A percentile compares a stretch with the other conserved stretches of the same genome.
Evolutionary conservation across 2,797 vertebrate genomes (phyloP).

Genomic region (Peromyscus nudipes): DNA sequence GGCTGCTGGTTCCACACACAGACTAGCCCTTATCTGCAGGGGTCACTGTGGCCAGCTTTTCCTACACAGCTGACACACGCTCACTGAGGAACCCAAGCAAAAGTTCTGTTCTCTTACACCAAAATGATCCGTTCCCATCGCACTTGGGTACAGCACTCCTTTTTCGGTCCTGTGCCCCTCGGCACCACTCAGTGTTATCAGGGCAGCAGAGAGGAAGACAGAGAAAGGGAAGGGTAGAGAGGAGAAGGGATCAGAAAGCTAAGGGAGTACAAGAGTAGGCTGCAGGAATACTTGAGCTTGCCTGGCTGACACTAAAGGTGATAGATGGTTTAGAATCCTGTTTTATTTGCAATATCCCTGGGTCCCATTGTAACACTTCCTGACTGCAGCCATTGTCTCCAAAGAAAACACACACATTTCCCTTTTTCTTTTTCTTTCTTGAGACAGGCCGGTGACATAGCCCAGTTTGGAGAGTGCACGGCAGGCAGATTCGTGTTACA

Average conservation of each 20-base stretch:
- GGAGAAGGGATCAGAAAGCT: neutral
- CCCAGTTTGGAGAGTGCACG: no score
- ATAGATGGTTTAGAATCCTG: constrained; percentile 55
- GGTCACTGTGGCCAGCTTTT: neutral
- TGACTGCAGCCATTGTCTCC: neutral
- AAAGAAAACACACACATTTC: neutral
- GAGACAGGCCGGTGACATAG: no score
- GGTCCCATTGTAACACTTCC: constrained; percentile 38
- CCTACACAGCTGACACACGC: neutral
- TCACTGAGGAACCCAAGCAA: neutral
- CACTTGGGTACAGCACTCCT: neutral
- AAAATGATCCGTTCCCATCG: fast-evolving
- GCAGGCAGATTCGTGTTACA: no score
- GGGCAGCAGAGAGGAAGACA: fast-evolving
- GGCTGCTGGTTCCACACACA: neutral
- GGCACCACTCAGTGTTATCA: fast-evolving
- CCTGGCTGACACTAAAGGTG: constrained; percentile 20
- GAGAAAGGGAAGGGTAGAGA: neutral
- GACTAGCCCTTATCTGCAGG: neutral
- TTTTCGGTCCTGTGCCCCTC: constrained; percentile 44
- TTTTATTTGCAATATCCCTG: constrained; percentile 33
- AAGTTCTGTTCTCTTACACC: neutral
- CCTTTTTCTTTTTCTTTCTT: neutral
- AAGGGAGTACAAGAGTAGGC: neutral
- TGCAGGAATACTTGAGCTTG: neutral